Conservation (phyloP, 2,113 vertebrate species). For the Megaceryle torquata region DNA sequence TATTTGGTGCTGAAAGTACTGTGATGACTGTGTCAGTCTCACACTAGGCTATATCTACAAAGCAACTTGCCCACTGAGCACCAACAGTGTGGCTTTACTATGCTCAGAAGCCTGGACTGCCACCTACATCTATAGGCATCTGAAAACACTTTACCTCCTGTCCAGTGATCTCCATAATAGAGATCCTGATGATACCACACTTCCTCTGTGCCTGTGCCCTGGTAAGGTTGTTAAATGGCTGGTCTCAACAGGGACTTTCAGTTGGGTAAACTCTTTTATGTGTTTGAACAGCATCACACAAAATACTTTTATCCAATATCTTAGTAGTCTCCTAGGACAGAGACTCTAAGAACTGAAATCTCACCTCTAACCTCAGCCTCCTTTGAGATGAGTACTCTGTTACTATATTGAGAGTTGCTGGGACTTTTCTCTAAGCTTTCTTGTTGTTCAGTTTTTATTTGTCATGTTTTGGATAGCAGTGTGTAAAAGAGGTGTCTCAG, state of each 20-base stretch:
- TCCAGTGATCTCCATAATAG: background rate
- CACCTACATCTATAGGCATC: background rate
- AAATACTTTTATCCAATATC: background rate
- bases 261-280: background rate
- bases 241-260: background rate
- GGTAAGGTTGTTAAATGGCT: background rate
- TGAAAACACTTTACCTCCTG: background rate
- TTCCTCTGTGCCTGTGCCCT: background rate
- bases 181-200: background rate
- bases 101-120: background rate
- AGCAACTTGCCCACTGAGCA: background rate
- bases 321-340: slow-evolving; percentile 8
- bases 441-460: slow-evolving; percentile 26
- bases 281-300: background rate
- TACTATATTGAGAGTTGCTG: background rate
- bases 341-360: background rate
- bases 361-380: background rate
- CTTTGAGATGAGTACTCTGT: slow-evolving; percentile 7
- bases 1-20: background rate
- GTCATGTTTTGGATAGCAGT: background rate
- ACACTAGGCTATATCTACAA: background rate
- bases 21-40: background rate
- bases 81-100: accelerated
- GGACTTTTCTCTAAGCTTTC: background rate
- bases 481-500: background rate